Percentiles rank a stretch among this genome's conserved stretches.
phyloP scores from a whole-genome alignment of 2,888 invertebrate genomes.

The Plagodis dolabraria region DNA sequence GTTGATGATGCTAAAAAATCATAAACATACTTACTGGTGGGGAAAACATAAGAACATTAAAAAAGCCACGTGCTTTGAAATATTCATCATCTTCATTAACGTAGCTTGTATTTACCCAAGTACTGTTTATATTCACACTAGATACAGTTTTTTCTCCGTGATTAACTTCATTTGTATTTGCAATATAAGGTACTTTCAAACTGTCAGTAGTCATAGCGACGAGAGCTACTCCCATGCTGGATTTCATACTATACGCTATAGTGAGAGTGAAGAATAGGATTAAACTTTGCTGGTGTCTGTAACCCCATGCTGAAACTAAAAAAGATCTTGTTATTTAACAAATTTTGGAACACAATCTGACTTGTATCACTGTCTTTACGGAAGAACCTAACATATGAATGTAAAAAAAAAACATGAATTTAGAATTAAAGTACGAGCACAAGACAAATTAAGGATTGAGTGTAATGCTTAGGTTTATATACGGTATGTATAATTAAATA shows the following conservation, averaged over 20 bases:
- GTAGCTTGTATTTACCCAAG: constrained; percentile 1
- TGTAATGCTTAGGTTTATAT: no score
- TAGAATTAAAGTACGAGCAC: no score
- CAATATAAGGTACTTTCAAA: background rate
- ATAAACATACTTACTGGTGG: constrained; percentile 55
- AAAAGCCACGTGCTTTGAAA: constrained; percentile 43
- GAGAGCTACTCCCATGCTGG: constrained; percentile 87
- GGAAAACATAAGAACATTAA: constrained; percentile 53
- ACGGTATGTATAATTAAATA: no score
- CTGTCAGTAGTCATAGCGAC: constrained; percentile 84
- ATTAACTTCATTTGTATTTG: background rate
- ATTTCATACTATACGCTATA: constrained; percentile 86
- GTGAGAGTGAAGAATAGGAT: constrained; percentile 84
- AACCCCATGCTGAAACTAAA: constrained; percentile 62
- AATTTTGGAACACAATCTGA: no score
- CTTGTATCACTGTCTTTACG: no score
- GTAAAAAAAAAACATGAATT: no score
- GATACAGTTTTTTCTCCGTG: background rate
- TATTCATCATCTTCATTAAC: constrained; percentile 26
- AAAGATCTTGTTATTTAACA: background rate
- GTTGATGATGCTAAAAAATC: background rate
- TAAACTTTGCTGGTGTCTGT: constrained; percentile 85
- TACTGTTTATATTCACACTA: background rate
- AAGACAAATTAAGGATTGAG: no score
- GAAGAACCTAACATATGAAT: no score